A percentile compares a stretch with the other conserved stretches of the same genome.
Evolutionary conservation across 2,888 invertebrate species (phyloP).

Genomic region (Gasteruption jaculator): DNA sequence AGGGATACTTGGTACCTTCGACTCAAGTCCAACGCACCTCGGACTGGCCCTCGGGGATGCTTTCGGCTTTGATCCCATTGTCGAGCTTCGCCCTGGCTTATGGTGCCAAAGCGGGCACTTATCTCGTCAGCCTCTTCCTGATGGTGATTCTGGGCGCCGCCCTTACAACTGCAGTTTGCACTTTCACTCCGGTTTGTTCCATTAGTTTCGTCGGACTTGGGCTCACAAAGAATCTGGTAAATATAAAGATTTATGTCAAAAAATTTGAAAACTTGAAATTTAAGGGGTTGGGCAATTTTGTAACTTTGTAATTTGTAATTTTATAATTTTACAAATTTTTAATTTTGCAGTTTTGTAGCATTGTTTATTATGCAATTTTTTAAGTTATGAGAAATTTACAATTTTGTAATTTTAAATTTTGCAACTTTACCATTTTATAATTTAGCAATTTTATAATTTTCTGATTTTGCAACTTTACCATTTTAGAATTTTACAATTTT

Average conservation of each 20-base stretch:
- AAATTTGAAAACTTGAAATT: too few relatives aligned
- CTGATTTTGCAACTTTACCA: too few relatives aligned
- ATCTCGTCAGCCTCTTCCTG: constrained; percentile 23
- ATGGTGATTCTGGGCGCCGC: constrained; percentile 56
- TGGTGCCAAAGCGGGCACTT: constrained; percentile 24
- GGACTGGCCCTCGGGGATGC: constrained; percentile 20
- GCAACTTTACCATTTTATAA: too few relatives aligned
- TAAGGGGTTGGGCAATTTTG: too few relatives aligned
- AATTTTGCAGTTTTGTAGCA: too few relatives aligned
- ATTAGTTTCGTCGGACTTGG: constrained; percentile 54
- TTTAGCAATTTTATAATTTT: too few relatives aligned
- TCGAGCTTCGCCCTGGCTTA: constrained; percentile 25
- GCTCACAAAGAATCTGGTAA: constrained; percentile 26
- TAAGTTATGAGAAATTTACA: too few relatives aligned
- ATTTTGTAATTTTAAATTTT: too few relatives aligned
- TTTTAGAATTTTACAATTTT: too few relatives aligned
- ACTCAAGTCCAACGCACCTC: constrained; percentile 3
- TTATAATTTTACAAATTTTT: too few relatives aligned
- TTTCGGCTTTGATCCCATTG: constrained; percentile 27
- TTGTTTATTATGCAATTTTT: too few relatives aligned
- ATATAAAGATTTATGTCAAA: neutral
- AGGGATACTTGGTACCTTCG: constrained; percentile 27
- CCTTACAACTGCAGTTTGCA: constrained; percentile 59
- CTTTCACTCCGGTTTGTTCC: constrained; percentile 61
- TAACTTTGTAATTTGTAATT: too few relatives aligned